phyloP scores from a whole-genome alignment of 2,797 vertebrate genomes.

The Spinibarbus caldwelli region DNA sequence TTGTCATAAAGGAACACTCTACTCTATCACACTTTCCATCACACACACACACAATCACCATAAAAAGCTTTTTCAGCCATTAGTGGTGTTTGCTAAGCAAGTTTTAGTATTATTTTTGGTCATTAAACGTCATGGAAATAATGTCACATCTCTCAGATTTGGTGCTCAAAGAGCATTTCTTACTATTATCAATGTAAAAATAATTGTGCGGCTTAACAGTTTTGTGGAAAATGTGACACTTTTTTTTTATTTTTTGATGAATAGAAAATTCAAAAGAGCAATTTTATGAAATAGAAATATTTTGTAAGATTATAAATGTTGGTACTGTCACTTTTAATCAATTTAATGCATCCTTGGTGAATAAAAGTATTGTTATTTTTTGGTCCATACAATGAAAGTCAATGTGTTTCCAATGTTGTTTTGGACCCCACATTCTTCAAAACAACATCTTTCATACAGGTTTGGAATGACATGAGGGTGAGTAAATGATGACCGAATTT shows the following conservation, averaged over 20 bases:
- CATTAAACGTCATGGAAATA: not conserved
- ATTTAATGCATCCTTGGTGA: not conserved
- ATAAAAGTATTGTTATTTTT: not conserved
- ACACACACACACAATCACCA: conserved; percentile 66
- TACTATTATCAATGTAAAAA: not conserved
- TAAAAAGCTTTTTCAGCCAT: conserved; percentile 24
- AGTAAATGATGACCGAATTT: not conserved
- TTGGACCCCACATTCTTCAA: not conserved
- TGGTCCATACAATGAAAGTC: no score
- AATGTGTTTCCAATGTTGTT: not conserved
- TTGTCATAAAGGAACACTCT: conserved; percentile 48
- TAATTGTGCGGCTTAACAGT: no score
- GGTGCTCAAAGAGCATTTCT: not conserved
- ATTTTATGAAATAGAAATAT: no score
- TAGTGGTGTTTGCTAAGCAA: not conserved
- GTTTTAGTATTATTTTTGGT: not conserved
- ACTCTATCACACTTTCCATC: conserved; percentile 66
- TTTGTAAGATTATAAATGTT: not conserved
- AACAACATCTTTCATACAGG: not conserved
- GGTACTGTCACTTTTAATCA: not conserved
- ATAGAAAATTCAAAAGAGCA: not conserved
- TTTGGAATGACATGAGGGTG: not conserved
- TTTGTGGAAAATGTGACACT: not conserved
- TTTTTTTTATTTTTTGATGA: not conserved
- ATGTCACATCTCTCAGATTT: not conserved